Evolutionary conservation across 1,140 invertebrate species (phyloP), one percentile per base, ranked within the genome.

Genomic region (Lasioglossum albipes): DNA sequence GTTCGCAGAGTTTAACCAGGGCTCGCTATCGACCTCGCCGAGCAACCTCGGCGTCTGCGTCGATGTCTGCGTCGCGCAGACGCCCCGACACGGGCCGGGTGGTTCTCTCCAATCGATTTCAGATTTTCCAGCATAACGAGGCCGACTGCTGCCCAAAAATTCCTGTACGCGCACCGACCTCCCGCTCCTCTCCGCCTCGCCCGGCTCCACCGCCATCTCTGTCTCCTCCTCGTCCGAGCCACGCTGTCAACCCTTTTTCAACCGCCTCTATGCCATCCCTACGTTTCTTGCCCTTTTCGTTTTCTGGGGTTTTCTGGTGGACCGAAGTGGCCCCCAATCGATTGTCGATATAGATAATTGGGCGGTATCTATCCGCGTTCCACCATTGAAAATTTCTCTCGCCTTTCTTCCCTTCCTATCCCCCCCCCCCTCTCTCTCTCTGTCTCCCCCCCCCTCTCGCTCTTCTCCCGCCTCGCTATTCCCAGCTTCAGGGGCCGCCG

Each of bases 101-200:
- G 84, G 84, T 90, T 90, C 85, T 88, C 85, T 87, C 82, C 89
- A 90, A 92, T 91, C 90, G 89, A 91, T 91, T 90, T 90, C 89
- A 90, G 89, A 92, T 91, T 92, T 91, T 91, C 89, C 87, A 91
- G 88, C 89, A 90, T 91, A 91, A 92, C 89, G 89, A 90, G 88
- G 90, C 90, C 89, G 90, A 90, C 90, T 87, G 84, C 86, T 90
- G 86, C 83, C 89, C 90, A 89, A 91, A 91, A 91, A 90, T 88
- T 88, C 87, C 79, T 82, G 87, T 70, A 75, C 86, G 75, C 74
- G 79, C 73, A 62, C 31, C 62, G 22, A 62, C 49, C 71, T 74
- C 79, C 79, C 20, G 52, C 54, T 54, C 54, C 73, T 42, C 27
- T 52, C 59, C 67, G 54, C 62, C 68, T 77, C 45, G 57, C 81